Evolutionary conservation across 2,113 vertebrate genomes (phyloP).

Genomic region (Lagopus muta): DNA sequence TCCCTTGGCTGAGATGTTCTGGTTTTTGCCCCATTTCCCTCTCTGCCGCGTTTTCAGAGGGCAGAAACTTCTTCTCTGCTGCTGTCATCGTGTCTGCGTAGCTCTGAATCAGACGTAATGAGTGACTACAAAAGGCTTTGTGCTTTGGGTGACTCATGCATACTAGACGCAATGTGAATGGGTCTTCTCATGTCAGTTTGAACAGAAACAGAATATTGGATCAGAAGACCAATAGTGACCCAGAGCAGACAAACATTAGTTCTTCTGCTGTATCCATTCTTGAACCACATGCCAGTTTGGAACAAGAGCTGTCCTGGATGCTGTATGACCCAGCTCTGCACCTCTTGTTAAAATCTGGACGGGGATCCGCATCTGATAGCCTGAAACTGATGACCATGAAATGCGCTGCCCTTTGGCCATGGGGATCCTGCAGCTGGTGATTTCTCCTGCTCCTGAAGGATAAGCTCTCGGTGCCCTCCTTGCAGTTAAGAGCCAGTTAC

Average conservation of each 20-base stretch:
- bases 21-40: accelerated
- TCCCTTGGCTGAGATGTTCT: neutral
- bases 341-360: neutral
- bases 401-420: neutral
- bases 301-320: neutral
- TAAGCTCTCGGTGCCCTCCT: neutral
- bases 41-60: neutral
- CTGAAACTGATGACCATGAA: neutral
- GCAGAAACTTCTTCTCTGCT: neutral
- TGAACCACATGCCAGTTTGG: neutral
- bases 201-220: neutral
- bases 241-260: neutral
- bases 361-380: neutral
- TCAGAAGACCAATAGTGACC: neutral
- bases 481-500: neutral
- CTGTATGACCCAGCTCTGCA: neutral
- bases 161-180: neutral
- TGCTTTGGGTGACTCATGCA: neutral
- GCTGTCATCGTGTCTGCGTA: neutral
- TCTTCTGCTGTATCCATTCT: neutral
- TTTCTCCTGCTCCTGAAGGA: neutral
- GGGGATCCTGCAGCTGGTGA: neutral
- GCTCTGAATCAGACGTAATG: neutral
- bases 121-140: neutral
- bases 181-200: neutral